A percentile compares a stretch with the other conserved stretches of the same genome.
Conservation (phyloP, 2,797 vertebrate genomes). For the Mormyrus hasselquistii region DNA sequence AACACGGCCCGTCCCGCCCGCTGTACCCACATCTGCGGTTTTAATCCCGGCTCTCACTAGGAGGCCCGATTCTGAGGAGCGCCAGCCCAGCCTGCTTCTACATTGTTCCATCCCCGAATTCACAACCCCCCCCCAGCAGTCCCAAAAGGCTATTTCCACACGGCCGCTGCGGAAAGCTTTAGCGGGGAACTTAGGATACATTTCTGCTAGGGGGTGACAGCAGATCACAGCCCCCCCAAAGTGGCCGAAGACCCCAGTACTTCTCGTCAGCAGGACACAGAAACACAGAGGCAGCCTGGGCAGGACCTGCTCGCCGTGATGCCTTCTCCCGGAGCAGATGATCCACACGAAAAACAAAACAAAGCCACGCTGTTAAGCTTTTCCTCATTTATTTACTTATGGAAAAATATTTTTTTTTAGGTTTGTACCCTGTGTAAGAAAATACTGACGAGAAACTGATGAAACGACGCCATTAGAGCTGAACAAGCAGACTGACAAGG, state of each 20-base stretch:
- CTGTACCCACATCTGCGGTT: not conserved
- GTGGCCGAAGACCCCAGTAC: not conserved
- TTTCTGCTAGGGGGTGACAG: slow-evolving; percentile 3
- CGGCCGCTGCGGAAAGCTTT: not conserved
- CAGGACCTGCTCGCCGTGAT: too few relatives aligned
- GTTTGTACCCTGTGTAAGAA: not conserved
- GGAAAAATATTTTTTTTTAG: not conserved
- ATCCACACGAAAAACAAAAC: not conserved
- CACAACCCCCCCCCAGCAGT: not conserved
- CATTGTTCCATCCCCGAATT: slow-evolving; percentile 1
- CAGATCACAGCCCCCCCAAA: not conserved
- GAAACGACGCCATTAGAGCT: not conserved
- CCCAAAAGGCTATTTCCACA: not conserved
- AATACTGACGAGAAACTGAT: not conserved
- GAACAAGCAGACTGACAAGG: not conserved
- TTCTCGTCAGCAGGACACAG: not conserved
- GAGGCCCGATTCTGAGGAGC: not conserved
- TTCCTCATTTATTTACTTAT: not conserved
- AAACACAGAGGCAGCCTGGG: not conserved
- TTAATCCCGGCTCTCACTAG: not conserved
- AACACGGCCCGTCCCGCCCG: not conserved
- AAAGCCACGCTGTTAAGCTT: not conserved
- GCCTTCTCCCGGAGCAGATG: not conserved
- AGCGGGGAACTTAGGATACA: slow-evolving; percentile 1
- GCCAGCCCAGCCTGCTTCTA: not conserved